phyloP scores from a whole-genome alignment of 2,888 invertebrate genomes.

The Leucania comma region DNA sequence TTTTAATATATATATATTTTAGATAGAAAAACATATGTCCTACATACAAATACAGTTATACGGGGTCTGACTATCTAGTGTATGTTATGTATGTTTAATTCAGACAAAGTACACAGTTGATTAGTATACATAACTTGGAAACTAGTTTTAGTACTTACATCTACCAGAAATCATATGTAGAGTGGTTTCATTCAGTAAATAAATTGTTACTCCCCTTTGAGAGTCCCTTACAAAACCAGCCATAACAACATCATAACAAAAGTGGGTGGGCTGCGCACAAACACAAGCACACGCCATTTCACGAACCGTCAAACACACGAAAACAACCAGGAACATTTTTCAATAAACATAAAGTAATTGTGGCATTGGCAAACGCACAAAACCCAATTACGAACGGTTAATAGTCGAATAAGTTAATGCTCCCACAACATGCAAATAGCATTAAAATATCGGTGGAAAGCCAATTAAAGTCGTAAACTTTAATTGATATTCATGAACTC shows the following conservation, averaged over 20 bases:
- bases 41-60: too few relatives aligned
- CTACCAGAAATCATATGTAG: neutral
- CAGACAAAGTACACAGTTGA: too few relatives aligned
- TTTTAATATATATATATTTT: too few relatives aligned
- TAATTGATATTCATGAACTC: constrained; percentile 85
- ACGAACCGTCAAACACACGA: constrained; percentile 20
- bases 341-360: constrained; percentile 65
- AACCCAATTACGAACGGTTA: constrained; percentile 78
- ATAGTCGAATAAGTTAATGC: constrained; percentile 79
- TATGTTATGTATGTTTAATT: too few relatives aligned
- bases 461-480: constrained; percentile 84
- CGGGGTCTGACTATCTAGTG: too few relatives aligned
- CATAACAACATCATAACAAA: constrained; percentile 29
- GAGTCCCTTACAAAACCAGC: constrained; percentile 2
- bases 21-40: neutral
- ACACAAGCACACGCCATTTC: constrained; percentile 23
- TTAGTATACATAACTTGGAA: too few relatives aligned
- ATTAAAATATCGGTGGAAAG: constrained; percentile 82
- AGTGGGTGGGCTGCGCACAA: constrained; percentile 1
- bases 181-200: neutral
- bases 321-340: constrained; percentile 39
- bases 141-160: too few relatives aligned
- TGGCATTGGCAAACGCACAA: constrained; percentile 72
- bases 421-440: constrained; percentile 82
- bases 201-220: constrained; percentile 1